phyloP scores from a whole-genome alignment of 2,888 invertebrate species.

The Drosophila helvetica region DNA sequence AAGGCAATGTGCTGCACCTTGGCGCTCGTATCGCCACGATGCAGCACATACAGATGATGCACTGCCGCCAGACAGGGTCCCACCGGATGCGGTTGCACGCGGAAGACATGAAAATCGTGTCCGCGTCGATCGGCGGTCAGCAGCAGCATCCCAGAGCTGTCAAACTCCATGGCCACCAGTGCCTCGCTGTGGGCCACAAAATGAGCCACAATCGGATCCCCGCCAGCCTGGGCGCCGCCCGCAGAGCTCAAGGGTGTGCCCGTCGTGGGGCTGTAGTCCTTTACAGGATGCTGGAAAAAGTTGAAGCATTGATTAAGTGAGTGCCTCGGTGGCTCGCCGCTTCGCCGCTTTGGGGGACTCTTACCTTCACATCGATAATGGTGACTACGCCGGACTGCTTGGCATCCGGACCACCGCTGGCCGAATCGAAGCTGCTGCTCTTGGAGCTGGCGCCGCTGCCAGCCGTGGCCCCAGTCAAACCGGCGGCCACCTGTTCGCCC shows the following conservation, averaged over 20 bases:
- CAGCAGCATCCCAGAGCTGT: conserved; percentile 94
- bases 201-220: conserved; percentile 92
- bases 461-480: conserved; percentile 88
- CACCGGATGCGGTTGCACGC: conserved; percentile 96
- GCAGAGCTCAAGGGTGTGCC: conserved; percentile 76
- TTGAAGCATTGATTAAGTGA: background rate
- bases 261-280: conserved; percentile 82
- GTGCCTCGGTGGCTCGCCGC: too few species aligned
- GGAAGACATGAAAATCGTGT: conserved; percentile 97
- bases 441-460: conserved; percentile 83
- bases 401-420: conserved; percentile 85
- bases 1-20: conserved; percentile 97
- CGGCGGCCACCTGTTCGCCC: conserved; percentile 96
- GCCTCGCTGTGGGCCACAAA: conserved; percentile 95
- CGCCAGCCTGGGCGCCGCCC: conserved; percentile 84
- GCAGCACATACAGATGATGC: conserved; percentile 97
- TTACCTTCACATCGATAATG: conserved; percentile 92
- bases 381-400: conserved; percentile 95
- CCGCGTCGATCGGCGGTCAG: conserved; percentile 96
- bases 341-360: background rate
- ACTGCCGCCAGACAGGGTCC: conserved; percentile 94
- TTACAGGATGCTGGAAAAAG: conserved; percentile 80
- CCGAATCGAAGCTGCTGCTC: conserved; percentile 84
- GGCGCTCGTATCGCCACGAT: conserved; percentile 97
- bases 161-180: conserved; percentile 94